phyloP scores from a whole-genome alignment of 1,140 invertebrate species.

The Meloidogyne chitwoodi region DNA sequence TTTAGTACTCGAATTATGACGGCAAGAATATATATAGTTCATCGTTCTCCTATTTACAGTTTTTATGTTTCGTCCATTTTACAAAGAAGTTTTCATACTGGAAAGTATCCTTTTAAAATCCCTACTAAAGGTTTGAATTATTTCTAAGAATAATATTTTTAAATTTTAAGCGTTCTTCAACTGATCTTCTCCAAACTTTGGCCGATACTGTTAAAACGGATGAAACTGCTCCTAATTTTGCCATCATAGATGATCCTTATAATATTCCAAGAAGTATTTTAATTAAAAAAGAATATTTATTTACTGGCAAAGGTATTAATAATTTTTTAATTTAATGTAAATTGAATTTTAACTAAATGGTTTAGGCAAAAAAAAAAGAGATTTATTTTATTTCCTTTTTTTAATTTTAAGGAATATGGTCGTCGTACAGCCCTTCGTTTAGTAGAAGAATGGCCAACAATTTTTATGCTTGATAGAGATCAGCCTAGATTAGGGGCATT shows the following conservation, averaged over 20 bases:
- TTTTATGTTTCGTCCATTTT: not conserved
- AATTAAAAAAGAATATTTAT: conserved; percentile 41
- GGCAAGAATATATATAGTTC: not conserved
- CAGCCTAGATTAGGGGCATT: conserved; percentile 48
- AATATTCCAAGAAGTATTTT: conserved; percentile 45
- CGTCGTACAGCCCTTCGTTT: conserved; percentile 51
- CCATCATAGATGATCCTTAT: conserved; percentile 56
- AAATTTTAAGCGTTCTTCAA: conserved; percentile 49
- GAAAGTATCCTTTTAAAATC: conserved; percentile 10
- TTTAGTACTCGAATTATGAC: not conserved
- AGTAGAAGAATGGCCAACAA: conserved; percentile 58
- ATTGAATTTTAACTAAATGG: no score
- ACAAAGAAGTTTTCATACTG: not conserved
- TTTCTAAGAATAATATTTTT: not conserved
- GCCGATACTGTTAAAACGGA: conserved; percentile 50
- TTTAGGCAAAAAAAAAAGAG: no score
- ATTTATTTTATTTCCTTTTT: no score
- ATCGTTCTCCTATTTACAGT: not conserved
- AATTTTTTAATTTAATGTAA: not conserved
- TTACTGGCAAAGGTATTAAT: conserved; percentile 51
- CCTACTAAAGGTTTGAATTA: conserved; percentile 4
- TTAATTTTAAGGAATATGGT: conserved; percentile 55
- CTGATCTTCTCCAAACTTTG: conserved; percentile 52
- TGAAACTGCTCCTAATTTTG: conserved; percentile 55
- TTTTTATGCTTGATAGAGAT: conserved; percentile 58